Evolutionary conservation across 2,113 vertebrate species (phyloP).

Genomic region (Pogonocichla stellata): DNA sequence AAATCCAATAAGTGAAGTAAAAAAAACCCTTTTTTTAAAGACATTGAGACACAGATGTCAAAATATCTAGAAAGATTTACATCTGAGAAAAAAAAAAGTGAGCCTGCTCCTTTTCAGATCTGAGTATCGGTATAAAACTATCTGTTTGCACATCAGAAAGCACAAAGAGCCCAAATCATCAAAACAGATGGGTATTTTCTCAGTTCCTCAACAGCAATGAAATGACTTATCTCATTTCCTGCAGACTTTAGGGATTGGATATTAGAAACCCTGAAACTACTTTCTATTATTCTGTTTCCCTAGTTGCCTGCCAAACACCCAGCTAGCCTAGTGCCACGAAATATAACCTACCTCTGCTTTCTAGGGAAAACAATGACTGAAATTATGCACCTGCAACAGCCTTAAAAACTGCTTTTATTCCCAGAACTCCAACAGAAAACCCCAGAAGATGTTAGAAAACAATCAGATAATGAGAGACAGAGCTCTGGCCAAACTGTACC

Average conservation of each 20-base stretch:
- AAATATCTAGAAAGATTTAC: neutral
- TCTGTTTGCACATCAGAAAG: neutral
- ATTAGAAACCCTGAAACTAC: neutral
- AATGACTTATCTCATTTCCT: neutral
- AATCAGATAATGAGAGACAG: neutral
- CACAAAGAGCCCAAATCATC: neutral
- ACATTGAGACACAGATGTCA: neutral
- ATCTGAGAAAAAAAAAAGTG: neutral
- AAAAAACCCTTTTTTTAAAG: neutral
- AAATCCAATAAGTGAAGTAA: neutral
- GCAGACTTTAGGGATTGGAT: neutral
- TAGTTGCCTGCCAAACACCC: neutral
- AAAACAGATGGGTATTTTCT: neutral
- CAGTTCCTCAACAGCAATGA: neutral
- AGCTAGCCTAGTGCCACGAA: neutral
- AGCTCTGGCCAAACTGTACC: neutral
- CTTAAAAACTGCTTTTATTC: neutral
- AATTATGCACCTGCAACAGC: accelerated
- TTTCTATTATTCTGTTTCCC: neutral
- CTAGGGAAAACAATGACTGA: neutral
- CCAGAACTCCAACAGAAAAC: neutral
- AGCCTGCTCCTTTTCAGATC: neutral
- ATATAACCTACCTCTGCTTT: neutral
- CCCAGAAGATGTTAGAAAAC: neutral
- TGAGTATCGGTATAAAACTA: neutral